phyloP scores from a whole-genome alignment of 2,113 vertebrate species.

The Catagonus wagneri region DNA sequence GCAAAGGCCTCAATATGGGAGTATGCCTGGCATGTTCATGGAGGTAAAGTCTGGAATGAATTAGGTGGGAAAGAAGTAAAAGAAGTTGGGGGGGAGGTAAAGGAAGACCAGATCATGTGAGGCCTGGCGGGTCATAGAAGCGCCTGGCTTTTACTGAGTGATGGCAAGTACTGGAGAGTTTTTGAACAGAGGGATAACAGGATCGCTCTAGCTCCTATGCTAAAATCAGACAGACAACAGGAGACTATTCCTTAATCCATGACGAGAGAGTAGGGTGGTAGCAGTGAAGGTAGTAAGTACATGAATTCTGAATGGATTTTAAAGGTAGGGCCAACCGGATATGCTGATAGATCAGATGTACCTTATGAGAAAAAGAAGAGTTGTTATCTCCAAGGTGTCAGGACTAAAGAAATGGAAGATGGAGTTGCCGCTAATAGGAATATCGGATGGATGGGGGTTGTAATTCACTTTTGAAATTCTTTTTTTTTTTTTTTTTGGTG shows the following conservation, averaged over 20 bases:
- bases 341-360: neutral
- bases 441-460: no score
- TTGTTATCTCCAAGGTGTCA: neutral
- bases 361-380: neutral
- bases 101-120: neutral
- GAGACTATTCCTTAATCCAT: neutral
- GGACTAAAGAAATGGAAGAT: neutral
- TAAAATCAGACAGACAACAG: neutral
- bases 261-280: neutral
- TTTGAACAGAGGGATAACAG: neutral
- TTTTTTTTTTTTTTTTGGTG: no score
- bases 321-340: neutral
- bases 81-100: neutral
- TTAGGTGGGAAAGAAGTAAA: neutral
- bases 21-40: neutral
- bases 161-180: neutral
- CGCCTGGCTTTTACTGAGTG: neutral
- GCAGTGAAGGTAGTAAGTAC: neutral
- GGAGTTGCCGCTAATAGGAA: neutral
- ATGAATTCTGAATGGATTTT: neutral
- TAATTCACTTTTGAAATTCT: slow-evolving; percentile 17
- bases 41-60: neutral
- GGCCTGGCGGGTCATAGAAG: neutral
- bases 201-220: neutral
- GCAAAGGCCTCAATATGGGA: neutral